Percentiles rank a stretch among this genome's conserved stretches.
Conservation (phyloP, 2,113 vertebrate species). For the Limnothrissa miodon region DNA sequence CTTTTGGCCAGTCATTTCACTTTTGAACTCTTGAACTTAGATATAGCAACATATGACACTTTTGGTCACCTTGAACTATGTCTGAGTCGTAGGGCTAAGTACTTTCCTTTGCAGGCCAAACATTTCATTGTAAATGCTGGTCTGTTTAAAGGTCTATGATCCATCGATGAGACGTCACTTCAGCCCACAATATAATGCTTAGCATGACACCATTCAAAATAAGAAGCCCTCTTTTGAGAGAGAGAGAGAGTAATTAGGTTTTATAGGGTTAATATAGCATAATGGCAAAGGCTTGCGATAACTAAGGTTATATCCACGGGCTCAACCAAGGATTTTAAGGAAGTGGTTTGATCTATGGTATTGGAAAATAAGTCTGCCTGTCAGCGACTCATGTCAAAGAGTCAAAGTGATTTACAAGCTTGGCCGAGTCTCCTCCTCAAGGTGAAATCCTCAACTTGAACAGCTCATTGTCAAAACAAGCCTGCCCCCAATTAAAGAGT, state of each 20-base stretch:
- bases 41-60: neutral
- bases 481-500: neutral
- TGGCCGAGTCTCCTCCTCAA: neutral
- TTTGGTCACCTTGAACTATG: neutral
- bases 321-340: constrained; percentile 31
- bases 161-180: neutral
- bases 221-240: neutral
- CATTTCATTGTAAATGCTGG: neutral
- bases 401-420: neutral
- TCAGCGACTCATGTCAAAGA: neutral
- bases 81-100: no score
- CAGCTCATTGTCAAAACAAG: neutral
- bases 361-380: neutral
- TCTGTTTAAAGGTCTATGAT: neutral
- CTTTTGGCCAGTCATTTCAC: neutral
- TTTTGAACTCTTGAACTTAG: neutral
- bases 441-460: neutral
- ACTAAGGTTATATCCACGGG: neutral
- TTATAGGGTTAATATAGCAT: constrained; percentile 16
- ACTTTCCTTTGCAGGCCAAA: neutral
- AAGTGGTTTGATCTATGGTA: neutral
- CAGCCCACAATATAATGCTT: no score
- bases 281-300: constrained; percentile 23
- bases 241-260: constrained; percentile 17
- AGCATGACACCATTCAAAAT: neutral